A percentile compares a stretch with the other conserved stretches of the same genome.
These are phyloP conservation scores for Automeris io DNA, from an alignment of 2,888 invertebrate genomes.

Conservation along the genomic window DNA sequence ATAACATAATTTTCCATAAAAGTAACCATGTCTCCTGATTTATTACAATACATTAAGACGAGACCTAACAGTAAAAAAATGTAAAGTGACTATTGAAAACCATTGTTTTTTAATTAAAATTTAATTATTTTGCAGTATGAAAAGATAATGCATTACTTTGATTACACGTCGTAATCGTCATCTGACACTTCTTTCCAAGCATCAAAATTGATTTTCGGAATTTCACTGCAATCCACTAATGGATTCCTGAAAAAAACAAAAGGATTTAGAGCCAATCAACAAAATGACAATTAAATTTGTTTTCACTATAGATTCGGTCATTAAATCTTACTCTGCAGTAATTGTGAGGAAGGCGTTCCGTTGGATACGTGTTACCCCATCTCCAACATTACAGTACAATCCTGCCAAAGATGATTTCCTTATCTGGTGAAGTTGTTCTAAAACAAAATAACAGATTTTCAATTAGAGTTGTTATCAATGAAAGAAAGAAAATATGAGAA, in stretches of 20 bases:
- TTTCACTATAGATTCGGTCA: too few species aligned
- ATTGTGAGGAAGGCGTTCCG: constrained; percentile 31
- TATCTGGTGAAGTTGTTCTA: constrained; percentile 37
- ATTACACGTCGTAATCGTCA: too few species aligned
- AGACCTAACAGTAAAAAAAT: too few species aligned
- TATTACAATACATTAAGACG: too few species aligned
- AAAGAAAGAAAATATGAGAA: background rate
- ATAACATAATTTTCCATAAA: too few species aligned
- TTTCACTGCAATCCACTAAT: background rate
- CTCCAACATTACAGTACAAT: constrained; percentile 38
- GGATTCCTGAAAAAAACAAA: constrained; percentile 4
- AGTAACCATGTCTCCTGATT: too few species aligned
- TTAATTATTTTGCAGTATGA: too few species aligned
- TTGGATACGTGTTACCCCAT: constrained; percentile 35
- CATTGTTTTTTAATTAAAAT: too few species aligned
- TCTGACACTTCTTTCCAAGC: background rate
- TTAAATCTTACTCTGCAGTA: constrained; percentile 25
- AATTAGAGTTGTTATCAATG: background rate
- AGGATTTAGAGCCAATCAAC: too few species aligned
- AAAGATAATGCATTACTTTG: too few species aligned
- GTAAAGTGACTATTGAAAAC: too few species aligned
- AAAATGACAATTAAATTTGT: too few species aligned
- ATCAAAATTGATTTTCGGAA: background rate
- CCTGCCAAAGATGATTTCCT: constrained; percentile 31
- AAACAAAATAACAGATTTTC: constrained; percentile 10